Evolutionary conservation across 2,113 vertebrate genomes (phyloP), one percentile per base, ranked within the genome.

Genomic region (Tenebrosternarchus preto): DNA sequence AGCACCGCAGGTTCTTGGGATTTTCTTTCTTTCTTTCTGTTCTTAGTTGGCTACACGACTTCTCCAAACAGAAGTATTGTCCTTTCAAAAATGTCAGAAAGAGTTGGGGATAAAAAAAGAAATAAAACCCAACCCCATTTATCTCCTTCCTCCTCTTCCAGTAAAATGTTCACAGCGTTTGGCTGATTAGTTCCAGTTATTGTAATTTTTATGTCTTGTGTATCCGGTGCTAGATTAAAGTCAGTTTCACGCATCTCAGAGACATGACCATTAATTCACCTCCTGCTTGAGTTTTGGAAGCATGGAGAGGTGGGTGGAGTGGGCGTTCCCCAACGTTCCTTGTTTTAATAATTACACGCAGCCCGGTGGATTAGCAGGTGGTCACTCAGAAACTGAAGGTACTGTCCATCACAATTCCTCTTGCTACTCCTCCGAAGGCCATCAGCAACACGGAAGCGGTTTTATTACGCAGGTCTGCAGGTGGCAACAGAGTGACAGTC

Each of bases 401-500:
- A 77, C 67, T 78, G 79, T 22, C 46, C 77, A 7, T 83, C 76
- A 8, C 80, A 43, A 60, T 78, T 85, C 39, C 68, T 84, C 63
- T 78, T 85, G 27, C 36, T 53, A 16, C 85, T 93, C 93, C 64
- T 94, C 90, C 86, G 63, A 29, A 60, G 39, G 60, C 79, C 82
- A 22, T 86, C 85, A 1, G 77, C 61, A 9, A 71, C 67, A 27
- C 80, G 68, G 63, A 82, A 86, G 61, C n/a, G n/a, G 85, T 82
- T n/a, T 84, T 80, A 92, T 85, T 0, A 93, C 98, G 69, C 96
- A 98, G 81, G 96, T 95, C 55, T 97, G 97, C 70, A 93, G 95
- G 87, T 96, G 96, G 75, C 91, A 96, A 94, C 93, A 94, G 2
- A 89, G 92, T 94, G 90, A 60, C 91, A 1, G 56, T 77, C 56